Percentiles rank a stretch among this genome's conserved stretches.
These are phyloP conservation scores for Gerris buenoi DNA, from an alignment of 1,140 invertebrate species.

Conservation along the genomic window DNA sequence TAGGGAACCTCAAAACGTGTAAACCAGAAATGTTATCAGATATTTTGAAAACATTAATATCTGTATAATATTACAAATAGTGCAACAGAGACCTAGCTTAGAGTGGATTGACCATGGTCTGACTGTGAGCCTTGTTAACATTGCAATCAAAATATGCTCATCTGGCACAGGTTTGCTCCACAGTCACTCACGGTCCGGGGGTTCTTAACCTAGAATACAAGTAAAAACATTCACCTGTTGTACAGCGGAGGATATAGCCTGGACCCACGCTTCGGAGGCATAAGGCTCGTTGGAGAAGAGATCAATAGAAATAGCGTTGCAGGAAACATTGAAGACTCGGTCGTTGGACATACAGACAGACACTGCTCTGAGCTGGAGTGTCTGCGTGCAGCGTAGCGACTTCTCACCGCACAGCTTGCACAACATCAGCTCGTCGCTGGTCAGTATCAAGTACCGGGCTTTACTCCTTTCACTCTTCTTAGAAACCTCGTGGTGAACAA, in stretches of 20 bases:
- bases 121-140: too few species aligned
- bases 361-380: slow-evolving; percentile 45
- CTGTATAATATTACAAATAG: too few species aligned
- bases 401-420: slow-evolving; percentile 36
- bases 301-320: slow-evolving; percentile 39
- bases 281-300: slow-evolving; percentile 37
- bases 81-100: too few species aligned
- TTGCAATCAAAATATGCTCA: too few species aligned
- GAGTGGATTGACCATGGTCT: too few species aligned
- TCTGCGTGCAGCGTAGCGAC: slow-evolving; percentile 36
- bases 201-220: neutral
- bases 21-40: too few species aligned
- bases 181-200: neutral
- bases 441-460: slow-evolving; percentile 35
- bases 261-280: slow-evolving; percentile 38
- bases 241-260: slow-evolving; percentile 37
- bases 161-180: too few species aligned
- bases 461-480: slow-evolving; percentile 18
- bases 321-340: slow-evolving; percentile 39
- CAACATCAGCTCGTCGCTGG: slow-evolving; percentile 43
- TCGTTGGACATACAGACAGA: slow-evolving; percentile 36
- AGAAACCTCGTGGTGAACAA: slow-evolving; percentile 6
- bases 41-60: too few species aligned
- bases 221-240: slow-evolving; percentile 29
- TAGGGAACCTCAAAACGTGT: too few species aligned